Evolutionary conservation across 2,888 invertebrate species (phyloP), one percentile per base, ranked within the genome.

Genomic region (Euspilapteryx auroguttella): DNA sequence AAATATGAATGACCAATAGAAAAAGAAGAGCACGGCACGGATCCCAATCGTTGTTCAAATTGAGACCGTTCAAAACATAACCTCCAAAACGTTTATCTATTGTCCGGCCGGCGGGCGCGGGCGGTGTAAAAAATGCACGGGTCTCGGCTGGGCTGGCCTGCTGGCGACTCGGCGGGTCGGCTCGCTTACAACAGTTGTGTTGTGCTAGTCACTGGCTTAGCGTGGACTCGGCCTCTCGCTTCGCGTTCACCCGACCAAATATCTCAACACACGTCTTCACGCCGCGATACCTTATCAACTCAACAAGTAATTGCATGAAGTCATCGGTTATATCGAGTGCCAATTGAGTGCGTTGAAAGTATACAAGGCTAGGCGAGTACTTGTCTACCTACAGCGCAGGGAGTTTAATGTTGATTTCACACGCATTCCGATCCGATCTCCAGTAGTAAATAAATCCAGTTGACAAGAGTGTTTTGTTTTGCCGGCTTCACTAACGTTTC

Each of bases 281-380:
- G 36, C 38, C 33, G 36, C 64, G 66, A 66, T 68, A 73, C 66
- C 61, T 66, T 73, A 68, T 68, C 68, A 65, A 54, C 47, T 66
- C 66, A 64, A 54, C 48, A 49, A 56, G 57, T 58, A 53, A 59
- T 57, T 63, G 58, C 50, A 69, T 71, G 69, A 68, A 69, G 68
- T 73, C 73, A 73, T 68, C 71, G 66, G 62, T 63, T 51, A 47
- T 61, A 58, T 58, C 59, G 58, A 64, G 53, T 61, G 47, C 36
- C 33, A 27, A 33, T 33, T 34, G 34, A 28, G 26, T 21, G 21
- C 28, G 29, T n/a, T n/a, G n/a, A 29, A 28, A 34, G 23, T 30
- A 17, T 26, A 30, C 32, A 32, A 32, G 24, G 25, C 32, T 23
- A 25, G n/a, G n/a, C n/a, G n/a, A n/a, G n/a, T n/a, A n/a, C 21